A percentile compares a stretch with the other conserved stretches of the same genome.
Conservation (phyloP, 2,797 vertebrate species). For the Clarias pachynema region DNA sequence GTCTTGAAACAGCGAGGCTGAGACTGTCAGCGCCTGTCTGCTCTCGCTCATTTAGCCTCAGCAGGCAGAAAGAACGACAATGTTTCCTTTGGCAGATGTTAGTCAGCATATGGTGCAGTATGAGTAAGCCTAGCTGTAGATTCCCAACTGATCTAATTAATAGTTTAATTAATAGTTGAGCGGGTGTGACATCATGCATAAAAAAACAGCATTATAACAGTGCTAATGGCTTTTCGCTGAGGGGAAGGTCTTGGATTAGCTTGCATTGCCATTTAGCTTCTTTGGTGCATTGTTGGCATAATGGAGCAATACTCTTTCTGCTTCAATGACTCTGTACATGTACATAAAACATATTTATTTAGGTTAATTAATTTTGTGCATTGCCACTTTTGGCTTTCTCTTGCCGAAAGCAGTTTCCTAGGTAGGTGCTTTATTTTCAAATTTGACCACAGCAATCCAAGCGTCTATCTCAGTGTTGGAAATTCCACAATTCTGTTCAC, state of each 20-base stretch:
- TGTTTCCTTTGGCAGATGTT: conserved; percentile 69
- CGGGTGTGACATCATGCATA: conserved; percentile 65
- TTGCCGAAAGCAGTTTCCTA: not conserved
- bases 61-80: conserved; percentile 59
- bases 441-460: not conserved
- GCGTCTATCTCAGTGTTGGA: not conserved
- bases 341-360: not conserved
- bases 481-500: not conserved
- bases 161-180: conserved; percentile 66
- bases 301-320: conserved; percentile 43
- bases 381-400: not conserved
- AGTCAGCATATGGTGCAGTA: conserved; percentile 65
- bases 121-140: conserved; percentile 63
- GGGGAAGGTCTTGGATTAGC: conserved; percentile 53
- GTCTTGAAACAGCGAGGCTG: conserved; percentile 59
- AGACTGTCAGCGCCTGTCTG: conserved; percentile 51
- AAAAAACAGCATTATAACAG: conserved; percentile 61
- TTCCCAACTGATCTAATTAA: conserved; percentile 73
- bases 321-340: not conserved
- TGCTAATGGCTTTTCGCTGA: conserved; percentile 62
- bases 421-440: not conserved
- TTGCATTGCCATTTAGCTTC: conserved; percentile 55
- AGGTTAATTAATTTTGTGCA: not conserved
- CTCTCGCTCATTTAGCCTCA: conserved; percentile 46
- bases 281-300: conserved; percentile 26